These are phyloP conservation scores for Amyelois transitella DNA, from an alignment of 1,140 invertebrate genomes.

Conservation along the genomic window DNA sequence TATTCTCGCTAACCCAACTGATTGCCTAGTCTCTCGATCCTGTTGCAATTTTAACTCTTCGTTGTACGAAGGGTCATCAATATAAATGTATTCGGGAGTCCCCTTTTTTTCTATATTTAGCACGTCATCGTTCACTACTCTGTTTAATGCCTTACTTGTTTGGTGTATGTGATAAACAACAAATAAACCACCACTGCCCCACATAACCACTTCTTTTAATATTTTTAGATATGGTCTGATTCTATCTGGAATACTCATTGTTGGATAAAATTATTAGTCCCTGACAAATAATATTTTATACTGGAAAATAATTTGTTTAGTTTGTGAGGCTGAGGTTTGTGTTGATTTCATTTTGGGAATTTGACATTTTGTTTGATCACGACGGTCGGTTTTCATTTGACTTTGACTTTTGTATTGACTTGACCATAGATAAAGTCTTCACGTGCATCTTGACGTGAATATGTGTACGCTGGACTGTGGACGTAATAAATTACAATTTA, in stretches of 20 bases:
- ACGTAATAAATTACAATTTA: no score
- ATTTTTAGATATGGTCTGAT: conserved; percentile 48
- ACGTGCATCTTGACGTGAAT: no score
- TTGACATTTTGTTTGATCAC: neutral
- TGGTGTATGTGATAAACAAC: conserved; percentile 42
- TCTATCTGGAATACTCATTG: conserved; percentile 45
- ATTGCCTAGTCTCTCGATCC: conserved; percentile 29
- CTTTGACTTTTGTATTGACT: no score
- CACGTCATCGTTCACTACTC: conserved; percentile 51
- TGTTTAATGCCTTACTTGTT: conserved; percentile 37
- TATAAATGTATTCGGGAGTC: conserved; percentile 57
- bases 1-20: conserved; percentile 40
- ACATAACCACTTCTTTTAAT: conserved; percentile 38
- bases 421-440: no score
- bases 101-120: conserved; percentile 54
- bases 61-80: conserved; percentile 54
- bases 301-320: neutral
- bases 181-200: conserved; percentile 33
- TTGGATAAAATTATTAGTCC: neutral
- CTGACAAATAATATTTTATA: neutral
- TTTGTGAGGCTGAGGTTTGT: neutral
- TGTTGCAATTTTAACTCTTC: conserved; percentile 39
- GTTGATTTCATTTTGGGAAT: neutral
- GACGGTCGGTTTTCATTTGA: no score
- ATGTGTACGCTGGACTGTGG: no score